Conservation (phyloP, 2,113 vertebrate species). For the Thalassarche chlororhynchos region DNA sequence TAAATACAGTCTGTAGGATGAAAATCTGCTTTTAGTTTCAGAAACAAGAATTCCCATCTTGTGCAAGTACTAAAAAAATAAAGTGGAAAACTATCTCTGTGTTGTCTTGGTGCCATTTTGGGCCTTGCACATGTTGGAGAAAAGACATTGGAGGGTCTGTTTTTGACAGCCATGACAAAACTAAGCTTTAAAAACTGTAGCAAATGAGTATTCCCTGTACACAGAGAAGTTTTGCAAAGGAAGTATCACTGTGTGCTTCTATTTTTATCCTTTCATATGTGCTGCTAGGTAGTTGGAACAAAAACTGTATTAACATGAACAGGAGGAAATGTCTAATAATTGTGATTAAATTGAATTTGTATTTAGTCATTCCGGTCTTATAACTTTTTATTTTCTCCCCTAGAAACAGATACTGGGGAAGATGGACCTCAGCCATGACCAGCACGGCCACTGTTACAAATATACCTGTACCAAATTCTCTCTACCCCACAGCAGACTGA, state of each 20-base stretch:
- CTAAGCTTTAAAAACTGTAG: background rate
- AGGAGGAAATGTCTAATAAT: background rate
- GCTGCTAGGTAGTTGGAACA: background rate
- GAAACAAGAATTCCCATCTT: background rate
- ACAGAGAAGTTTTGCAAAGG: background rate
- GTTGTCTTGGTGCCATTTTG: background rate
- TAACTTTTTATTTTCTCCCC: background rate
- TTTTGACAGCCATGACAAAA: background rate
- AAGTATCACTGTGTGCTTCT: background rate
- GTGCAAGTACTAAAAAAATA: background rate
- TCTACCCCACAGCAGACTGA: background rate
- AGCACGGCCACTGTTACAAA: background rate
- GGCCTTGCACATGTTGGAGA: background rate
- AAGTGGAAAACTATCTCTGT: background rate
- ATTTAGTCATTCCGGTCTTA: background rate
- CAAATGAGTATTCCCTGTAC: background rate
- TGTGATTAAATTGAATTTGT: background rate
- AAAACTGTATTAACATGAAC: background rate
- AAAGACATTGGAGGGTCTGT: background rate
- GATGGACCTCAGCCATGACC: background rate
- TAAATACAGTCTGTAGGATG: background rate
- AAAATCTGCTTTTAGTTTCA: background rate
- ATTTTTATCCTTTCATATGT: background rate
- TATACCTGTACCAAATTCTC: background rate
- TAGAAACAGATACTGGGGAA: background rate